phyloP scores from a whole-genome alignment of 2,888 invertebrate genomes.

The Ptilodon capucinus region DNA sequence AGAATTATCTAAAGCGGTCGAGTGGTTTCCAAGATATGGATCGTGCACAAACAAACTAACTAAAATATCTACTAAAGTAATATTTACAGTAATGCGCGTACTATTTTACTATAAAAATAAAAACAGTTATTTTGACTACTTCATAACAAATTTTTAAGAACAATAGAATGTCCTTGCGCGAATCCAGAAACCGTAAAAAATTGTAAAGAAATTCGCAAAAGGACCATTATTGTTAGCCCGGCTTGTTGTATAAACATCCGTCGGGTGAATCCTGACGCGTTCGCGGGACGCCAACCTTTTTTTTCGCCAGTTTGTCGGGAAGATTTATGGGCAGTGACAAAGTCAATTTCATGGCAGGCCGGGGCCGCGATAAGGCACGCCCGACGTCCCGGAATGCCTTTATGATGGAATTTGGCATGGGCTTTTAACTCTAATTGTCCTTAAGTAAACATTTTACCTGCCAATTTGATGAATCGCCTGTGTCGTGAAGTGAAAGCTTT shows the following conservation, averaged over 20 bases:
- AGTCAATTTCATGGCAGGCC: slow-evolving; percentile 76
- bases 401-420: slow-evolving; percentile 68
- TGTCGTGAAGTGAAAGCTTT: slow-evolving; percentile 41
- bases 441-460: slow-evolving; percentile 77
- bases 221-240: slow-evolving; percentile 45
- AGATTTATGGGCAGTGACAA: slow-evolving; percentile 80
- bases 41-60: slow-evolving; percentile 4
- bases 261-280: slow-evolving; percentile 55
- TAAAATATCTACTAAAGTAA: slow-evolving; percentile 5
- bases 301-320: slow-evolving; percentile 59
- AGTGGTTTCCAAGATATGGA: slow-evolving; percentile 7
- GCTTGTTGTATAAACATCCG: slow-evolving; percentile 78
- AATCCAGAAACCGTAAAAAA: slow-evolving; percentile 41
- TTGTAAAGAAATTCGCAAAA: slow-evolving; percentile 53
- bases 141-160: slow-evolving; percentile 28
- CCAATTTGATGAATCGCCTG: slow-evolving; percentile 73
- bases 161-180: slow-evolving; percentile 24
- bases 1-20: slow-evolving; percentile 24
- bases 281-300: slow-evolving; percentile 54
- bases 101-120: slow-evolving; percentile 2
- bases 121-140: slow-evolving; percentile 41
- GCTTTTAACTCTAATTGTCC: slow-evolving; percentile 75
- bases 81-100: background rate
- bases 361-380: slow-evolving; percentile 60
- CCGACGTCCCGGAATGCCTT: slow-evolving; percentile 47